Conservation (phyloP, 2,113 vertebrate species). For the Dolichotis patagonum region DNA sequence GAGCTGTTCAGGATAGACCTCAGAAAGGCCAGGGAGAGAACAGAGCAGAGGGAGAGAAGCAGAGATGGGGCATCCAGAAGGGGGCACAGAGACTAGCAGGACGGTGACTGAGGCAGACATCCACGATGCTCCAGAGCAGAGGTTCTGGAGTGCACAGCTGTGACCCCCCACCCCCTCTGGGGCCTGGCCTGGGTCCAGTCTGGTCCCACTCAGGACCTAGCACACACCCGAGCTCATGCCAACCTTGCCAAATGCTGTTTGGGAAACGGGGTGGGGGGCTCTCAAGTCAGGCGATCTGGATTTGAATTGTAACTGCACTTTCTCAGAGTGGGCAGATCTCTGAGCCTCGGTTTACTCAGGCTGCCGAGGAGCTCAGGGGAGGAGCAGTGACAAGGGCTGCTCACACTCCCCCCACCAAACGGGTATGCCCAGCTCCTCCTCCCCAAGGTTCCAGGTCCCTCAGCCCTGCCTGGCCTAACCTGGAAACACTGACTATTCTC, state of each 20-base stretch:
- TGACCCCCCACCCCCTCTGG: not conserved
- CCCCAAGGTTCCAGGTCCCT: not conserved
- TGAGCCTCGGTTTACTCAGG: not conserved
- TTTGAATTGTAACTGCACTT: not conserved
- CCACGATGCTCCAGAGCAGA: not conserved
- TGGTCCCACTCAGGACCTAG: not conserved
- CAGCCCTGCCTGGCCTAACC: not conserved
- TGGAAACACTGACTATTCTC: not conserved
- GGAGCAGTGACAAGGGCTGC: not conserved
- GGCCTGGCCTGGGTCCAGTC: not conserved
- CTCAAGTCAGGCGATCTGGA: not conserved
- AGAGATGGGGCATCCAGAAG: not conserved
- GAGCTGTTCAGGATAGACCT: too few relatives aligned
- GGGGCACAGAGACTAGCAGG: not conserved
- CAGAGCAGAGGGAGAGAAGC: not conserved
- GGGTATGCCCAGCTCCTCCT: not conserved
- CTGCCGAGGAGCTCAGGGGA: rapidly evolving
- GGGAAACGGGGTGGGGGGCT: not conserved
- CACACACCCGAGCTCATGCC: not conserved
- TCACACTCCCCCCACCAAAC: not conserved
- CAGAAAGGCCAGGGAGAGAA: not conserved
- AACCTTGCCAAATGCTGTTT: not conserved
- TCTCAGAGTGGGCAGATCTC: not conserved
- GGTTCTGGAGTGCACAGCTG: not conserved
- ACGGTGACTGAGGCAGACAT: not conserved